Base-by-base conservation (phyloP, 1,140 invertebrate species). In the Diorhabda carinulata region DNA sequence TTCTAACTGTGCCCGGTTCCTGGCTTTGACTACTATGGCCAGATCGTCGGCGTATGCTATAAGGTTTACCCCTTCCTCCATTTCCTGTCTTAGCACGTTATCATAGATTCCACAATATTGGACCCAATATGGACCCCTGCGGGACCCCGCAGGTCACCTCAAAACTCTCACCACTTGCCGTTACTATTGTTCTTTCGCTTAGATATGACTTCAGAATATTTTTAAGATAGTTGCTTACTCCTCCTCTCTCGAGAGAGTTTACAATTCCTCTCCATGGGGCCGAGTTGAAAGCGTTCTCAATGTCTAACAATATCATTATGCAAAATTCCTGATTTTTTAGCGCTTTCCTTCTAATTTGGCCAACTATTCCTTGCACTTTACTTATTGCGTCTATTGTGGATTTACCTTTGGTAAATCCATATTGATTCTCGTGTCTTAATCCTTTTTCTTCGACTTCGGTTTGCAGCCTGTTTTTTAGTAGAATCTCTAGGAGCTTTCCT, bases 121-220 rank as follows among this genome's bases (percentile, higher is more conserved):
- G 77, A 2, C 78, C 78, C 3, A 81, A 61, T 6, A 80, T 70
- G n/a, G 76, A 80, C 3, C 78, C 79, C 66, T 81, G 79, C 2
- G 80, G 75, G 0, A 80, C 75, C 6, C 78, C 78, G 41, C 67
- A 73, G 7, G 71, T 72, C 61, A 74, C 64, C 9, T 58, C 42
- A 10, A 62, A 25, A 25, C 25, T 25, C 44, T 47, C 25, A 52
- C 43, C 56, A 5, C 66, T 7, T 41, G 4, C 44, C 4, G 64
- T 59, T 43, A 68, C 43, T 2, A 72, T 43, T 10, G 9, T 57
- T 60, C 68, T 56, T 43, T 70, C 64, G 8, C 4, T 45, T 6
- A 72, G 61, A 57, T 73, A 73, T 40, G 7, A 25, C 42, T 67
- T n/a, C 2, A 69, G 59, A 5, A 72, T 57, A 1, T 59, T 45